Evolutionary conservation across 2,797 vertebrate species (phyloP), one percentile per base, ranked within the genome.

Genomic region (Anas bahamensis): DNA sequence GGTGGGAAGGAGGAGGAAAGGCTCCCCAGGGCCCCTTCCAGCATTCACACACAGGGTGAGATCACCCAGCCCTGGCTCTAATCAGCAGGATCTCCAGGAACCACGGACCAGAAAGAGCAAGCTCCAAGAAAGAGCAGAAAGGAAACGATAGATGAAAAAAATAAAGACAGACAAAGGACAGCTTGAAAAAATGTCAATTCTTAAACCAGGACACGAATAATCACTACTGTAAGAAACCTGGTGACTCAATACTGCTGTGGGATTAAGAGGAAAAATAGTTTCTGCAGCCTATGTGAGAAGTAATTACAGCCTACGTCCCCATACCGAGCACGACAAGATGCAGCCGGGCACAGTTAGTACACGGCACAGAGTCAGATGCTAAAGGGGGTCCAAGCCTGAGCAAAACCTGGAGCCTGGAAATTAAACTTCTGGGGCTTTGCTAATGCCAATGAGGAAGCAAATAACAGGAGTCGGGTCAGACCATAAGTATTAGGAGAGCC

Each of bases 171-270:
- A 86, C 86, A 92, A 83, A 90, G 56, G 66, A 73, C 42, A 86
- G 66, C 8, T 1, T 7, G 52, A 89, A 89, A 66, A 88, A 90
- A 85, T 26, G 71, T 55, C 68, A 93, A 3, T 56, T 89, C 85
- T 86, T 82, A 86, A 90, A 64, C 63, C 56, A 42, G 63, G 46
- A 53, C 33, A 76, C 65, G 89, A 96, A 92, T 93, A 95, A 95
- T 88, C 76, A 81, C 92, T 50, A 46, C 66, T 53, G 14, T 81
- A 31, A 78, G 92, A 91, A 95, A 89, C 13, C 39, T n/a, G 28
- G 86, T 95, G 94, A 96, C 60, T 96, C 95, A 93, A 64, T 68
- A 50, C 37, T 82, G 82, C 85, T 92, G 90, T 50, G 68, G 64
- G 82, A 94, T 94, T 91, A 86, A 89, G 56, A 86, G 80, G 89